phyloP scores from a whole-genome alignment of 30 jellyfish, hydroid and myxozoan genomes.

The Pelagia noctiluca region DNA sequence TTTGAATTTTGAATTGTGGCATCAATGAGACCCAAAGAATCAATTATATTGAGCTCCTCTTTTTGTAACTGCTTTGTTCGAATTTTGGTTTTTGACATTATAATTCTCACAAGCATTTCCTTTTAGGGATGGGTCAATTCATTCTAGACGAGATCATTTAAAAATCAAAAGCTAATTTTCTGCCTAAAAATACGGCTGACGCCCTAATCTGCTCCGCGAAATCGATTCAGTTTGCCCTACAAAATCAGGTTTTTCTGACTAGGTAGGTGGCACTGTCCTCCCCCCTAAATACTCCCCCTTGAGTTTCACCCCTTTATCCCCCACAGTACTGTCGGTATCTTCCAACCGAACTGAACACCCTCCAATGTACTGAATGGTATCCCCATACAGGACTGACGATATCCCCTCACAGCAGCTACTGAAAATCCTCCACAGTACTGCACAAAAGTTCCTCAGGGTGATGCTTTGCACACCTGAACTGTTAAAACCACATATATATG shows the following conservation, averaged over 20 bases:
- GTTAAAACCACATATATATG: no score
- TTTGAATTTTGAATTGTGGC: background rate
- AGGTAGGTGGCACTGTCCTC: background rate
- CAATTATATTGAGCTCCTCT: background rate
- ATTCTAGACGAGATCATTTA: background rate
- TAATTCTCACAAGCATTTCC: background rate
- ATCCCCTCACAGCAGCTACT: no score
- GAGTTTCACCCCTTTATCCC: conserved; percentile 3
- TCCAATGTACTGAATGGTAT: no score
- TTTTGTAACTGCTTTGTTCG: background rate
- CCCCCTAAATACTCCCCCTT: background rate
- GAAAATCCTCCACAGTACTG: no score
- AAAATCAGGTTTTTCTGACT: background rate
- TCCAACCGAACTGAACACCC: no score
- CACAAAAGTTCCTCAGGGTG: no score
- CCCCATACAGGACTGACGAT: no score
- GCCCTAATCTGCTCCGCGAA: no score
- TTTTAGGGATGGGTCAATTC: background rate
- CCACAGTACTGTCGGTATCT: no score
- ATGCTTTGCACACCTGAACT: no score
- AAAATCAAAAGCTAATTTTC: background rate
- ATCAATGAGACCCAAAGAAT: background rate
- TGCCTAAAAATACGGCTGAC: background rate
- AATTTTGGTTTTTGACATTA: background rate
- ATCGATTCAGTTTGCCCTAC: background rate